These are phyloP conservation scores for Pectinophora gossypiella DNA, from an alignment of 1,140 invertebrate species.

Conservation along the genomic window DNA sequence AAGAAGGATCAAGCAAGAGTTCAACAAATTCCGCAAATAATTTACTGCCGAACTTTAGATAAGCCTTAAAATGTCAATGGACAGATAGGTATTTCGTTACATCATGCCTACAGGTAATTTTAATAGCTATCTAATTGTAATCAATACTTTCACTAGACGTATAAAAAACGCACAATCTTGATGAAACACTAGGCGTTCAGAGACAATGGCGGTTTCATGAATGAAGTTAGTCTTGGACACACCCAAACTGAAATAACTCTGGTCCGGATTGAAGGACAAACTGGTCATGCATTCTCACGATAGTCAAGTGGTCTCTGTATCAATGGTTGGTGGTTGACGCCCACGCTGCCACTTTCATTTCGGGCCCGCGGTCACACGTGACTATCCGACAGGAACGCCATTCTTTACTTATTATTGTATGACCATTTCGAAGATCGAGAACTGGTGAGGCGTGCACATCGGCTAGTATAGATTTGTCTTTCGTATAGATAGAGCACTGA, in stretches of 20 bases:
- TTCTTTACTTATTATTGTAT: conserved; percentile 44
- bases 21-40: no score
- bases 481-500: no score
- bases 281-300: conserved; percentile 22
- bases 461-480: neutral
- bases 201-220: neutral
- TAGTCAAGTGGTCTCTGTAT: conserved; percentile 18
- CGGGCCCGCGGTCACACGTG: conserved; percentile 43
- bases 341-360: conserved; percentile 62
- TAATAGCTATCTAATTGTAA: neutral
- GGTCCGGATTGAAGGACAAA: conserved; percentile 13
- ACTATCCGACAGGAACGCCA: conserved; percentile 39
- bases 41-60: no score
- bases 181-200: neutral
- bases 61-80: no score
- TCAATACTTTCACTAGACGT: neutral
- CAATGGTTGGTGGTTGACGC: conserved; percentile 28
- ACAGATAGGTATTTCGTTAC: no score
- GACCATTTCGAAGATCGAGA: conserved; percentile 29
- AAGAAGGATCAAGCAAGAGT: no score
- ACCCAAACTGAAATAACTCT: neutral
- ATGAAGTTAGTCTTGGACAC: neutral
- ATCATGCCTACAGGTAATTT: no score
- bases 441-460: conserved; percentile 9
- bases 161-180: neutral